Evolutionary conservation across 2,888 invertebrate species (phyloP), one percentile per base, ranked within the genome.

Genomic region (Pterobdella sp.): DNA sequence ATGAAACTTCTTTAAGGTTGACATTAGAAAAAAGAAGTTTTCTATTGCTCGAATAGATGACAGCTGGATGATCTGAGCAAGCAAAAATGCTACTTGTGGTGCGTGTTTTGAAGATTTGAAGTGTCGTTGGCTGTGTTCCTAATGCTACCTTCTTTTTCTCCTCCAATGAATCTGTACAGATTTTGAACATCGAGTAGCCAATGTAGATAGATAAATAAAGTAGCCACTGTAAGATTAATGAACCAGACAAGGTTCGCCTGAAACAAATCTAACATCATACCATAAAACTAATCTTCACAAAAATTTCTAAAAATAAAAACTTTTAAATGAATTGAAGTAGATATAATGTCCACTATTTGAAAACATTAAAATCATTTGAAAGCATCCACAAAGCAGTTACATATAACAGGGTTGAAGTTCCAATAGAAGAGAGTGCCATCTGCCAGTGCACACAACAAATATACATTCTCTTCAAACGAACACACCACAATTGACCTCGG

Each of bases 341-440:
- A n/a, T n/a, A n/a, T n/a, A n/a, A n/a, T n/a, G n/a, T n/a, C 42
- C 42, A 42, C 42, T 42, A 42, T 42, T 42, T n/a, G n/a, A n/a
- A n/a, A n/a, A n/a, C n/a, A 42, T 18, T 42, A 42, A 7, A 42
- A 42, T 18, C 42, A 42, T 42, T n/a, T 49, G n/a, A 14, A 49
- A 22, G n/a, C 52, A 4, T n/a, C 63, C n/a, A 14, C 4, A 10
- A 63, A 1, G n/a, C 26, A 66, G 74, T 69, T 78, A 82, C 85
- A 83, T 76, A 81, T 81, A 7, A 78, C 74, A 32, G 78, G 89
- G 81, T 93, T 90, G 75, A 97, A 85, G 0, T 89, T 89, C 84
- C 95, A 98, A 85, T 98, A 98, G 85, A 92, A 94, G 88, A 98
- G 91, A 29, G 94, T 93, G 0, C 98, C 98, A 84, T 98, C 98